Evolutionary conservation across 2,888 invertebrate species (phyloP).

Genomic region (Eumacrocentrus americanus): DNA sequence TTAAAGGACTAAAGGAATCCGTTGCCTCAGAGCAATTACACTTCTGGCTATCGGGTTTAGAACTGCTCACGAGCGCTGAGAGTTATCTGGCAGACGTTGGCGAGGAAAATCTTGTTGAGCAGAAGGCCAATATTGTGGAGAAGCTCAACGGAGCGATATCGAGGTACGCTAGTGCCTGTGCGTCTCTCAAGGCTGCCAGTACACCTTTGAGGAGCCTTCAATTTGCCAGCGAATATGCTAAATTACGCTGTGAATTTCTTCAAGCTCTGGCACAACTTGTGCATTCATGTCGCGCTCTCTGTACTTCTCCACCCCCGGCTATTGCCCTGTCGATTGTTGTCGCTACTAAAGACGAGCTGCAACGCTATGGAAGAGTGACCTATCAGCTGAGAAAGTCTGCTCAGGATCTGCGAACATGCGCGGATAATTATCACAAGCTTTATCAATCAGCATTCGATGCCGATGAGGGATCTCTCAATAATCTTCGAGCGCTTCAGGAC

Average conservation of each 20-base stretch:
- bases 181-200: conserved; percentile 69
- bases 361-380: conserved; percentile 80
- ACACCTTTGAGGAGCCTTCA: conserved; percentile 69
- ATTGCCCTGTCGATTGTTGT: conserved; percentile 85
- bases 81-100: conserved; percentile 64
- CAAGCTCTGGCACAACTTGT: conserved; percentile 71
- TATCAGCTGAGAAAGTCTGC: conserved; percentile 76
- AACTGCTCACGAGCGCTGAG: conserved; percentile 78
- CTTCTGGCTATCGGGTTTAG: conserved; percentile 85
- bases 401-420: conserved; percentile 74
- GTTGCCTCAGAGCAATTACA: conserved; percentile 88
- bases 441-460: conserved; percentile 88
- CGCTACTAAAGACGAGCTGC: conserved; percentile 77
- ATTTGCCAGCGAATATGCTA: conserved; percentile 80
- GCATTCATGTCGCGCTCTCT: conserved; percentile 76
- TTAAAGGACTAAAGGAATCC: conserved; percentile 69
- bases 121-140: conserved; percentile 49
- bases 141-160: conserved; percentile 56
- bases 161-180: conserved; percentile 57
- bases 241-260: conserved; percentile 77
- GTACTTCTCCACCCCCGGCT: conserved; percentile 91
- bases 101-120: conserved; percentile 39
- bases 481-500: conserved; percentile 73
- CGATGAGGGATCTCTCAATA: conserved; percentile 77
- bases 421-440: conserved; percentile 76